Base-by-base conservation (phyloP, 2,113 vertebrate genomes). In the Agapornis roseicollis region DNA sequence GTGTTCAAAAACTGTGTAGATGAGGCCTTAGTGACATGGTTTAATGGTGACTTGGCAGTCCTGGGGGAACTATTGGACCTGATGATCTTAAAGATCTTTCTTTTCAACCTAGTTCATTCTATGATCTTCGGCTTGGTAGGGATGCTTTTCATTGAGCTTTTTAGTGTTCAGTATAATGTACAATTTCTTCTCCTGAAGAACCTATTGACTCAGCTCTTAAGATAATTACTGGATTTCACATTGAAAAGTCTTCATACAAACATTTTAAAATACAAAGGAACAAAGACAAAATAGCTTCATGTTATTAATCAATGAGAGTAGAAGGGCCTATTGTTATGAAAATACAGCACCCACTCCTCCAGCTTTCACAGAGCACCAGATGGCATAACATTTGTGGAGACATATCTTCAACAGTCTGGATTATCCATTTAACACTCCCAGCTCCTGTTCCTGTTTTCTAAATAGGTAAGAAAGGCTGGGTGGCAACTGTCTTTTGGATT, bases 341-440 rank as follows among this genome's bases (percentile, higher is more conserved):
- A 97, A 96, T 84, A 95, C 82, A 83, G 93, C 95, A 78, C 93
- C 93, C 95, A 95, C 94, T 97, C 79, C 76, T 91, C 76, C 85
- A 71, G 94, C 88, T 74, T 42, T 29, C 82, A 42, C 23, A 3
- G 85, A 90, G 85, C 85, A 39, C 64, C 96, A 97, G 94, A 96
- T 95, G 95, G 95, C 60, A 19, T 22, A 74, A 65, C 94, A 95
- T 94, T 95, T 96, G 95, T 31, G 88, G 85, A 93, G 94, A 41
- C 90, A 17, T 80, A 70, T 74, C 93, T 88, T 73, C 89, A 65
- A 53, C 90, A 71, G 90, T 1, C 69, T 52, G 93, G 46, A 52
- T 92, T 68, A 95, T 91, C 93, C 88, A n/a, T 78, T 83, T 24
- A 42, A 5, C 13, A 1, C 41, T 77, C 64, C 52, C 41, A 1